Conservation (phyloP, 2,797 vertebrate genomes). For the Poecilia gillii region DNA sequence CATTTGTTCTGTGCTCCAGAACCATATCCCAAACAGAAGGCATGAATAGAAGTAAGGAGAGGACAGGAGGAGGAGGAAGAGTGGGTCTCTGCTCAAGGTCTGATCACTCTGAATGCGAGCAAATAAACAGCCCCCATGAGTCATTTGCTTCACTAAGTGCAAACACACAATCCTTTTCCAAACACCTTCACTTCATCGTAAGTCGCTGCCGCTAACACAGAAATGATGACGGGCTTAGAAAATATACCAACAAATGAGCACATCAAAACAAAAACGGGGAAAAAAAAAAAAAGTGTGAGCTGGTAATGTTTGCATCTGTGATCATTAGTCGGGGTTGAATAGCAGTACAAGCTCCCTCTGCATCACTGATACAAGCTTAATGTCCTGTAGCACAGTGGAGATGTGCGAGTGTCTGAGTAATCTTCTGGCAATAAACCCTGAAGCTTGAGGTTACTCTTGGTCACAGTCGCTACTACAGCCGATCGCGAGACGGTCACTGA, state of each 20-base stretch:
- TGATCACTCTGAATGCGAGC: conserved; percentile 34
- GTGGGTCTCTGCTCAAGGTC: conserved; percentile 50
- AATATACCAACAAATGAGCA: conserved; percentile 5
- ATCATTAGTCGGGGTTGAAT: conserved; percentile 32
- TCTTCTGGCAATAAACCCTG: conserved; percentile 59
- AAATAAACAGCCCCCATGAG: conserved; percentile 30
- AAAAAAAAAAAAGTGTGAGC: conserved; percentile 1
- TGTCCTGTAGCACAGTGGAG: neutral
- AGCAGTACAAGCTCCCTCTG: neutral
- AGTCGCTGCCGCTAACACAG: neutral
- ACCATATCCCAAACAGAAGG: conserved; percentile 25
- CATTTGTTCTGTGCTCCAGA: conserved; percentile 13
- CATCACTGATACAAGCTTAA: conserved; percentile 31
- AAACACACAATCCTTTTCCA: conserved; percentile 33
- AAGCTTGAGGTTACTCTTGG: conserved; percentile 65
- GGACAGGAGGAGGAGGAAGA: conserved; percentile 2
- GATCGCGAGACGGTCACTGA: conserved; percentile 24
- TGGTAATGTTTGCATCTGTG: conserved; percentile 21
- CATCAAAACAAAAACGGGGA: neutral
- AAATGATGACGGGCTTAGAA: conserved; percentile 7
- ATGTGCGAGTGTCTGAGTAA: conserved; percentile 38
- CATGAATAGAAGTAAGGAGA: conserved; percentile 49
- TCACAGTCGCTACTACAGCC: conserved; percentile 36
- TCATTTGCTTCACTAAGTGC: conserved; percentile 28
- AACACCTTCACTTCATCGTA: conserved; percentile 17